phyloP scores from a whole-genome alignment of 2,888 invertebrate genomes.

The Abrostola triplasia region DNA sequence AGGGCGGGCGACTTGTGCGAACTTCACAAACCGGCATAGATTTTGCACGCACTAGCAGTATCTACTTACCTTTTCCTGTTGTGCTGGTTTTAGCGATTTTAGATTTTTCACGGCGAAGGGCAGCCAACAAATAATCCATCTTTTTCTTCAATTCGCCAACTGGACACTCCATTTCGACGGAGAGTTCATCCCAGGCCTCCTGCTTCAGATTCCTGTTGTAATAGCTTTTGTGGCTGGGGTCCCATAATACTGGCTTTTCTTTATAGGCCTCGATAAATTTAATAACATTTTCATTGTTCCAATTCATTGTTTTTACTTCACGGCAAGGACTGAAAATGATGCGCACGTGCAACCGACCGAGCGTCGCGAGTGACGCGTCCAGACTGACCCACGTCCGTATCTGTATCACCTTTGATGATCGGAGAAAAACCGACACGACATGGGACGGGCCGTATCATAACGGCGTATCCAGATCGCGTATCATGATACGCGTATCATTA shows the following conservation, averaged over 20 bases:
- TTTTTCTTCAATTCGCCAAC: slow-evolving; percentile 40
- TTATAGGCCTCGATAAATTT: slow-evolving; percentile 46
- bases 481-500: slow-evolving; percentile 30
- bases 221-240: slow-evolving; percentile 42
- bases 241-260: slow-evolving; percentile 45
- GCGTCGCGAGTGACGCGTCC: slow-evolving; percentile 7
- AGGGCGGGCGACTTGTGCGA: slow-evolving; percentile 26
- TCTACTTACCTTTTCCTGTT: slow-evolving; percentile 38
- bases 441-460: slow-evolving; percentile 44
- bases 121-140: slow-evolving; percentile 41
- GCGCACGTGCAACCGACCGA: slow-evolving; percentile 6
- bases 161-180: slow-evolving; percentile 30
- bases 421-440: slow-evolving; percentile 45
- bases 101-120: slow-evolving; percentile 37
- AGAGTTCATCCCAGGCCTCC: slow-evolving; percentile 38
- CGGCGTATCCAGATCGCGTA: slow-evolving; percentile 41
- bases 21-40: slow-evolving; percentile 28
- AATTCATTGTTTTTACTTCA: slow-evolving; percentile 35
- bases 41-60: slow-evolving; percentile 19
- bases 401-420: slow-evolving; percentile 47
- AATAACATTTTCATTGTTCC: slow-evolving; percentile 45
- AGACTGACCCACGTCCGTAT: slow-evolving; percentile 21
- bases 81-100: slow-evolving; percentile 35
- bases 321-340: slow-evolving; percentile 33
- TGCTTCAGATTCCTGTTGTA: slow-evolving; percentile 38